Conservation (phyloP, 2,888 invertebrate species). For the Orthosia incerta region DNA sequence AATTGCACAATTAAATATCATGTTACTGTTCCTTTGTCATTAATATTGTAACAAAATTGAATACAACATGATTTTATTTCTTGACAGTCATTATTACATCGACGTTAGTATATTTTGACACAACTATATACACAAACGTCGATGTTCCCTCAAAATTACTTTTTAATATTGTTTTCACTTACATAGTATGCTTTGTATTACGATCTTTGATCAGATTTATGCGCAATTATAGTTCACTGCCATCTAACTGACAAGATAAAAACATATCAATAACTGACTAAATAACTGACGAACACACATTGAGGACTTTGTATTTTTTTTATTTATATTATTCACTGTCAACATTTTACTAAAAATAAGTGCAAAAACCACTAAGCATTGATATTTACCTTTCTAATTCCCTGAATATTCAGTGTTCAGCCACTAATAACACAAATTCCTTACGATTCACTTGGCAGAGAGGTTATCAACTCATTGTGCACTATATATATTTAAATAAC, state of each 20-base stretch:
- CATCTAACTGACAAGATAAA: neutral
- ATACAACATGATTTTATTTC: no score
- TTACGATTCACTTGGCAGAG: slow-evolving; percentile 36
- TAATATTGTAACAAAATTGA: neutral
- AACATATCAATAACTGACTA: neutral
- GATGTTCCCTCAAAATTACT: no score
- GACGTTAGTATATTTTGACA: neutral
- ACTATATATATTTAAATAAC: slow-evolving; percentile 1
- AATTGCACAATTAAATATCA: neutral
- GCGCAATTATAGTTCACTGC: neutral
- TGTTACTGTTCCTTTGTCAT: neutral
- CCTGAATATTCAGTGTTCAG: neutral
- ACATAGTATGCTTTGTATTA: neutral
- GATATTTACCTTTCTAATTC: slow-evolving; percentile 21
- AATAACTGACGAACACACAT: neutral
- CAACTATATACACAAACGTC: no score
- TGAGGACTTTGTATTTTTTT: slow-evolving; percentile 25
- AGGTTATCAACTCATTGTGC: slow-evolving; percentile 49
- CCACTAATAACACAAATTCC: slow-evolving; percentile 16
- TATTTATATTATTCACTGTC: slow-evolving; percentile 26
- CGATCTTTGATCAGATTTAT: neutral
- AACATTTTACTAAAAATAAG: neutral
- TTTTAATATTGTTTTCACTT: neutral
- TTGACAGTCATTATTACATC: neutral
- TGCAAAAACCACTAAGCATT: neutral